Evolutionary conservation across 2,113 vertebrate genomes (phyloP).

Genomic region (Empidonax alnorum): DNA sequence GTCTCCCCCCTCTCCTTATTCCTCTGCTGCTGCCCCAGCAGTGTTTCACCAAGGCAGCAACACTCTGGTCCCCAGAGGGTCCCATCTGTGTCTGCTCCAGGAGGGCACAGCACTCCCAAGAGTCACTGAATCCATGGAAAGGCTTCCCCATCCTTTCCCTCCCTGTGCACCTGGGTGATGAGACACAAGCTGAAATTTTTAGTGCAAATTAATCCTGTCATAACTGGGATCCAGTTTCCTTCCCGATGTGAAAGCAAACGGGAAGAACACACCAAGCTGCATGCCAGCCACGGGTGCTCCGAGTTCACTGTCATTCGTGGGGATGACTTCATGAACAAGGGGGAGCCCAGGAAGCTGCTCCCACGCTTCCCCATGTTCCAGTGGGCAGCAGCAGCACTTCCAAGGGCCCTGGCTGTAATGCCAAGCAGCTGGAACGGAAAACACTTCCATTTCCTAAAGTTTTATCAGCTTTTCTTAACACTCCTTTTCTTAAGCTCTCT

Average conservation of each 20-base stretch:
- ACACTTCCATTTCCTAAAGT: neutral
- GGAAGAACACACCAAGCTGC: conserved; percentile 25
- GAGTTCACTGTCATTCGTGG: neutral
- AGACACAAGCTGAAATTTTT: neutral
- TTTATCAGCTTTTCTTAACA: neutral
- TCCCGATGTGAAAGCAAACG: conserved; percentile 51
- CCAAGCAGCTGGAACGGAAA: neutral
- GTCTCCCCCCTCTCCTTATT: neutral
- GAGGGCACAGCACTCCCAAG: neutral
- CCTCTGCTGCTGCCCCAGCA: neutral
- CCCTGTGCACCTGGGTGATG: neutral
- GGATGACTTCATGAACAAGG: conserved; percentile 54
- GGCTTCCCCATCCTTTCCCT: neutral
- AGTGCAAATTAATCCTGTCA: conserved; percentile 33
- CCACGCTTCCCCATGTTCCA: fast-evolving
- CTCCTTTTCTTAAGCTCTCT: neutral
- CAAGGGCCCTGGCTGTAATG: neutral
- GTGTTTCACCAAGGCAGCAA: neutral
- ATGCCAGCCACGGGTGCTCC: neutral
- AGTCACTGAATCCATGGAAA: neutral
- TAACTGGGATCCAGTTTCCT: conserved; percentile 56
- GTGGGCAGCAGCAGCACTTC: neutral
- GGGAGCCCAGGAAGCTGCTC: neutral
- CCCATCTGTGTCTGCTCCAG: neutral
- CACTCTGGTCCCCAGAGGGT: neutral